Base-by-base conservation (phyloP, 2,797 vertebrate genomes). In the Rhyacichthys aspro region DNA sequence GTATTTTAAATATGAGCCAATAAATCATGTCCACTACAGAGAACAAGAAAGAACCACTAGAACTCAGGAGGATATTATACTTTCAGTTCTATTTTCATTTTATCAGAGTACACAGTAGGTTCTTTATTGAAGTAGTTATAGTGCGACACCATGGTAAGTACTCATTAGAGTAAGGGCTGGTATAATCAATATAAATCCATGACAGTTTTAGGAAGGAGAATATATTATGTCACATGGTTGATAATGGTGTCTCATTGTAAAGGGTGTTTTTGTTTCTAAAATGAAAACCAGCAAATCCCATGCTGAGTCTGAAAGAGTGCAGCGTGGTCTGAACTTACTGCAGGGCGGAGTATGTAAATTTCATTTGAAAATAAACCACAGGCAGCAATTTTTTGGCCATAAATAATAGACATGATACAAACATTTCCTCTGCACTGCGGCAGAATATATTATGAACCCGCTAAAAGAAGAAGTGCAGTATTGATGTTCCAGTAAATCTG, bases 401-500 rank as follows among this genome's bases (percentile, higher is more conserved):
- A 89, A 89, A 89, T 91, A 89, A 88, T 76, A 87, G 36, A 87
- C 74, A 74, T 72, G 72, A 87, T 79, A 74, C 74, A 86, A 87
- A 88, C 79, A 85, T 76, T 79, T 59, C 72, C 76, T 46, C 87
- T 83, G 82, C 83, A 85, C 80, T 86, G 84, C 75, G 66, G 75
- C 71, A 59, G 83, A 84, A 88, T 90, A 81, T 78, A 82, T 90
- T 83, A 85, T 59, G 75, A 79, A 59, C 77, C 44, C n/a, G 55
- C 72, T 74, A 63, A 83, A 75, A 64, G 62, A 59, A 71, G 59
- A 64, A 56, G 67, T 55, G 41, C 49, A 60, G 63, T 84, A 84
- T 80, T 75, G 81, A 87, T 80, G 69, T 64, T 70, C 74, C 83
- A 63, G 82, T 86, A 76, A 84, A 81, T 86, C 83, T 79, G 69